phyloP scores from a whole-genome alignment of 2,113 vertebrate species.

The Sigmodon hispidus region DNA sequence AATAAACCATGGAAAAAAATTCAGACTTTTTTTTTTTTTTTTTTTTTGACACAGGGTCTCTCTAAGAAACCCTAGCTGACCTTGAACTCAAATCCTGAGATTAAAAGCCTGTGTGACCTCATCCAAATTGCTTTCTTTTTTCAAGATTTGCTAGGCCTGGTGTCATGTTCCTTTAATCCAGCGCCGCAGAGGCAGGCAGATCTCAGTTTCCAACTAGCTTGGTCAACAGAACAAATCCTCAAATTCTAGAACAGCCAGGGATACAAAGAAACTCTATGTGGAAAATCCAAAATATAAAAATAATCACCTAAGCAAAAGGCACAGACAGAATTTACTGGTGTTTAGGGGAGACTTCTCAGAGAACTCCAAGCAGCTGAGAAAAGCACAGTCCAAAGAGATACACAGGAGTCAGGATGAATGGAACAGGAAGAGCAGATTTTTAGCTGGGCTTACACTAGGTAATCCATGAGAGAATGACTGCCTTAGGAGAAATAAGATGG shows the following conservation, averaged over 20 bases:
- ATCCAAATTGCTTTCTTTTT: background rate
- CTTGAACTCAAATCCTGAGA: background rate
- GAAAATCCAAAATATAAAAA: background rate
- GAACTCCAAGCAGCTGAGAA: background rate
- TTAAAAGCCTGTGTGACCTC: background rate
- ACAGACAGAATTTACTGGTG: no score
- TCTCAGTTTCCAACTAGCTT: background rate
- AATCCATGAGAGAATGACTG: no score
- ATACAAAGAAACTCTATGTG: background rate
- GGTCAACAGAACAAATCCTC: background rate
- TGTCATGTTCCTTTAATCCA: background rate
- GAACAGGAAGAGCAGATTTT: background rate
- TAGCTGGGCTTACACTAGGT: background rate
- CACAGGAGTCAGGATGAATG: no score
- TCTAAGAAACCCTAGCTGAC: background rate
- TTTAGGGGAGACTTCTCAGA: background rate
- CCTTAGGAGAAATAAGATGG: background rate
- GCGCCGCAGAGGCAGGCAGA: background rate
- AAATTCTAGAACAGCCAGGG: background rate
- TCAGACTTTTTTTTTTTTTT: no score
- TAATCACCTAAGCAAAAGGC: background rate
- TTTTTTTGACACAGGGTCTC: background rate
- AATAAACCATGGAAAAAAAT: background rate
- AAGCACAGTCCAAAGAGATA: background rate
- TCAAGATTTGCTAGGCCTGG: background rate